Base-by-base conservation (phyloP, 92 coral and sea anemone species). In the Siderastrea radians region DNA sequence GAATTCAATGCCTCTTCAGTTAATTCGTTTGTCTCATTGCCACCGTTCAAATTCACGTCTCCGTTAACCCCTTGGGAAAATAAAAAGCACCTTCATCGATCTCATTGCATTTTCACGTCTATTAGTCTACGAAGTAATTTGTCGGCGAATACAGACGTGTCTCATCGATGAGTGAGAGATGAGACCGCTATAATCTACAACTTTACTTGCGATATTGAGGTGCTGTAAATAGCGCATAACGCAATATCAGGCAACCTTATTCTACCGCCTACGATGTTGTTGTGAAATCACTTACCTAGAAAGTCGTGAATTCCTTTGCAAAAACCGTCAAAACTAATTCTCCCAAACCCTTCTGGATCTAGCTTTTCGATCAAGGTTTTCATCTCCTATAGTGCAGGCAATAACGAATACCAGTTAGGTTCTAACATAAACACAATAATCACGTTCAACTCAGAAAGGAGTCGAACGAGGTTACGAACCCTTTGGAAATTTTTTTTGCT, bases 291-390 rank as follows among this genome's bases (percentile, higher is more conserved):
- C 88, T 84, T 78, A 97, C 99, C 99, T 65, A 97, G 86, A 84
- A 96, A 93, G 68, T 97, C 99, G 75, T 95, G 98, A 75, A 93
- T 95, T 77, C 98, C 94, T 75, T 89, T 87, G 92, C 95, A 97
- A 84, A 97, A 97, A 9, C 94, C 96, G 50, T 97, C 95, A 87
- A 97, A 97, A 43, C 95, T 86, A 74, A 97, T 95, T 79, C 83
- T 88, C 64, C 99, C 99, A 70, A 92, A 92, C 46, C 95, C 98
- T 44, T 92, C 97, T 11, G 99, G 99, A 65, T 97, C 99, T 65
- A 97, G 86, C 61, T 91, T 94, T 75, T 96, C 96, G 44, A 94
- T 91, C 49, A 97, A 76, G 15, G 92, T 92, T 88, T 90, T 86
- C 58, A 97, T 95, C 77, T 96, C 99, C 99, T 97, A 52, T 45